Base-by-base conservation (phyloP, 92 coral and sea anemone species). In the Palythoa heliodiscus region DNA sequence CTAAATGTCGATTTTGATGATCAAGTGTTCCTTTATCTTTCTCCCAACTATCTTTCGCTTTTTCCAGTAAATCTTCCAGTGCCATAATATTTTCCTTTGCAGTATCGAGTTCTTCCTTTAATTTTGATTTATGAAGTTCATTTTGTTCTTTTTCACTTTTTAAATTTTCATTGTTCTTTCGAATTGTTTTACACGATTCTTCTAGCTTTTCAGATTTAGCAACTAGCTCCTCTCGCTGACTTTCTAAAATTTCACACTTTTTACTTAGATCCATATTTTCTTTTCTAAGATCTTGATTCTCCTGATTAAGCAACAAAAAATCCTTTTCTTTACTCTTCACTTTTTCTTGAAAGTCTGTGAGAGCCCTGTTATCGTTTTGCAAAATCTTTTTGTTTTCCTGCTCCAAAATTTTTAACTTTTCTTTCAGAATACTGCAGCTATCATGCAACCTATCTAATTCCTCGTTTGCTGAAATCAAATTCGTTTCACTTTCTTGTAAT, bases 101-200 rank as follows among this genome's bases (percentile, higher is more conserved):
- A 87, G 77, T 89, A 24, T 90, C 88, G 20, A 92, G 61, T 64
- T 92, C 89, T 47, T 92, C 95, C 75, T 92, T 88, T 70, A 92
- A 69, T 63, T 88, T 87, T 11, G 76, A 67, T 40, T 89, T 71
- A 22, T 90, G 87, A 37, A 78, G 82, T 66, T 84, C 89, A 43
- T 92, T 87, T 25, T 78, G 75, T 82, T 88, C 85, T 38, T 92
- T 87, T 23, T 92, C 95, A 6, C 84, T 85, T 82, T 87, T 87
- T 16, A 86, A 82, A 14, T 70, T 88, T 78, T 94, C 95, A 52
- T 90, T 94, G 12, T 88, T 91, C 2, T 87, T 89, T 25, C 90
- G 84, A 3, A 94, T 48, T 20, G 92, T 68, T 70, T 88, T 90
- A 54, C 87, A 91, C 40, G 92, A 87, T 82, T 94, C 92, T 74